phyloP scores from a whole-genome alignment of 2,888 invertebrate genomes.

The Parapristionchus giblindavisi region DNA sequence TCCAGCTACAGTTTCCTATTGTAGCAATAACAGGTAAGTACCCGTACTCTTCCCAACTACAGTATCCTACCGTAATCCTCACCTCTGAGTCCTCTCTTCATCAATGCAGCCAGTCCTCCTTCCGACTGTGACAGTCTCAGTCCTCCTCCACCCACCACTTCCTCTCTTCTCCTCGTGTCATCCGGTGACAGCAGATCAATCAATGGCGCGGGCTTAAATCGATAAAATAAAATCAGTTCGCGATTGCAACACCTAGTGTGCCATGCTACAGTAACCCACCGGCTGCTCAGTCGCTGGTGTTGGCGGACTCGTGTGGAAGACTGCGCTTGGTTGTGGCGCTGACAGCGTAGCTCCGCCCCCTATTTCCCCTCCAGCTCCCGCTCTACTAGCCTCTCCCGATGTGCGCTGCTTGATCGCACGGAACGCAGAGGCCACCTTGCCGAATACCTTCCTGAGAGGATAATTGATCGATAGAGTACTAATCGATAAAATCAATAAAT shows the following conservation, averaged over 20 bases:
- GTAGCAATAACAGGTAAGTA: too few species aligned
- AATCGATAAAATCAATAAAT: background rate
- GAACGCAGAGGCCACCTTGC: conserved; percentile 26
- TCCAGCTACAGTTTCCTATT: background rate
- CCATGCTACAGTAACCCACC: too few species aligned
- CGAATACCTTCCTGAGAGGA: conserved; percentile 12
- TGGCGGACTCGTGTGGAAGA: conserved; percentile 12
- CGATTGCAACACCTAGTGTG: too few species aligned
- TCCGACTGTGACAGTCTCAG: conserved; percentile 31
- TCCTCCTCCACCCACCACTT: background rate
- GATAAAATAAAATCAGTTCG: too few species aligned
- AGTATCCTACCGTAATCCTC: background rate
- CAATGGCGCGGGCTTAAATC: conserved; percentile 2
- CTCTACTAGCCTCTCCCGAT: background rate
- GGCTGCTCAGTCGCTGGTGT: too few species aligned
- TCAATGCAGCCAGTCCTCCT: conserved; percentile 28
- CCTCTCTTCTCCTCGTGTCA: background rate
- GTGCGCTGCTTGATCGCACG: conserved; percentile 1
- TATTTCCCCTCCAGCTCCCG: background rate
- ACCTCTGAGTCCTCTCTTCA: conserved; percentile 32
- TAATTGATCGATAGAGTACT: background rate
- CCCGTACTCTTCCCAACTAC: background rate
- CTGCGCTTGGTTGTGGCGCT: too few species aligned
- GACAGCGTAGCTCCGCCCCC: too few species aligned
- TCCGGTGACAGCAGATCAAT: background rate